These are phyloP conservation scores for Pyrocoelia pectoralis DNA, from an alignment of 2,888 invertebrate genomes.

Conservation along the genomic window DNA sequence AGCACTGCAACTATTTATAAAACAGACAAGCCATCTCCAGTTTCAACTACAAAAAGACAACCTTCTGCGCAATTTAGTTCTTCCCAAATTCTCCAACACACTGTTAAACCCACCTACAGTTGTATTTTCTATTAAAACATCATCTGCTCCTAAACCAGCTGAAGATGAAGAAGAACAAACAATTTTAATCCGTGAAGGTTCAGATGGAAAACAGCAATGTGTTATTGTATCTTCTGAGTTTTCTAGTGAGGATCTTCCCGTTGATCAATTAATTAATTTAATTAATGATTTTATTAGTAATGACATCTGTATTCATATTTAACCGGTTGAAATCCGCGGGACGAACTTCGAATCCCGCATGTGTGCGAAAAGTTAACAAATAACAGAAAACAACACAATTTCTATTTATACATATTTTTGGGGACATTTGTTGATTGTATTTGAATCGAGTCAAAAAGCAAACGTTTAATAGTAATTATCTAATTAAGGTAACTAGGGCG, in stretches of 20 bases:
- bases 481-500: no score
- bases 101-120: conserved; percentile 36
- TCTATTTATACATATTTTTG: no score
- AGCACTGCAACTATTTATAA: conserved; percentile 48
- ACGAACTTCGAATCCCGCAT: no score
- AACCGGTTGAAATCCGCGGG: no score
- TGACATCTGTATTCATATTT: no score
- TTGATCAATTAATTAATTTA: no score
- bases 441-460: no score
- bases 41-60: background rate
- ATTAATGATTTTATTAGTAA: no score
- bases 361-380: no score
- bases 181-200: conserved; percentile 75
- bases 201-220: conserved; percentile 78
- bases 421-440: no score
- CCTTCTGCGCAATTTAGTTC: background rate
- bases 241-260: conserved; percentile 58
- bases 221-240: conserved; percentile 71
- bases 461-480: no score
- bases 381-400: no score
- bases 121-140: conserved; percentile 53
- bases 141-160: conserved; percentile 75
- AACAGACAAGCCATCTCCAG: conserved; percentile 13
- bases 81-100: background rate
- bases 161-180: conserved; percentile 83